phyloP scores from a whole-genome alignment of 2,113 vertebrate genomes.

The Dromiciops gliroides region DNA sequence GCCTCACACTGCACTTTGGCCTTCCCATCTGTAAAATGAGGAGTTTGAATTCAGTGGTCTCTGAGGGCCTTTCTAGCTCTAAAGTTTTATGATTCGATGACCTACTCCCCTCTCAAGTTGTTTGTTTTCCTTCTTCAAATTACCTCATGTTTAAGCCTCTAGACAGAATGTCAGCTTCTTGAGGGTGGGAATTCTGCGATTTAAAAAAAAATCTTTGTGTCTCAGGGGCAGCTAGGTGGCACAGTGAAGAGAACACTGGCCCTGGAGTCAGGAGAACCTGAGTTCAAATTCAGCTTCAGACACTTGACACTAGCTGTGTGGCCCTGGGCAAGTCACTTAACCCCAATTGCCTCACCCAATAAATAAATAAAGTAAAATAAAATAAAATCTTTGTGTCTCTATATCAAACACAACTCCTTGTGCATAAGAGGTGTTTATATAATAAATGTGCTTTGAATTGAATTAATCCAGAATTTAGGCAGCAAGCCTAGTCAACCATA shows the following conservation, averaged over 20 bases:
- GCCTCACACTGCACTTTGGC: background rate
- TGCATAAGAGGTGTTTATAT: background rate
- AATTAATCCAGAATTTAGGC: background rate
- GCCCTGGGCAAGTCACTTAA: too few species aligned
- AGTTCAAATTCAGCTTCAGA: too few species aligned
- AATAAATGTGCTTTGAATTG: background rate
- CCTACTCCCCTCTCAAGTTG: background rate
- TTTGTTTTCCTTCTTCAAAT: background rate
- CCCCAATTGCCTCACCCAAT: too few species aligned
- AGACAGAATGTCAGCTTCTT: background rate
- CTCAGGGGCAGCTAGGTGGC: too few species aligned
- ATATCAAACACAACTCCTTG: background rate
- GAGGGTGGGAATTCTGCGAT: background rate
- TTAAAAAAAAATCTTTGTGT: background rate
- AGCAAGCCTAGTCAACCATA: background rate
- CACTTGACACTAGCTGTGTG: too few species aligned
- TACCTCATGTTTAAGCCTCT: background rate
- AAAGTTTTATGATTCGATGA: background rate
- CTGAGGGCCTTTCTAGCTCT: background rate
- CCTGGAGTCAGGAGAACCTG: too few species aligned
- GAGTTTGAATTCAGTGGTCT: background rate
- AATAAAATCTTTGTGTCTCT: background rate
- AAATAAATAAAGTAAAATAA: too few species aligned
- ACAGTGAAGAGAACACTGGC: too few species aligned
- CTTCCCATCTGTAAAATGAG: background rate